phyloP scores from a whole-genome alignment of 2,113 vertebrate genomes.

The Psittacara wagleri region DNA sequence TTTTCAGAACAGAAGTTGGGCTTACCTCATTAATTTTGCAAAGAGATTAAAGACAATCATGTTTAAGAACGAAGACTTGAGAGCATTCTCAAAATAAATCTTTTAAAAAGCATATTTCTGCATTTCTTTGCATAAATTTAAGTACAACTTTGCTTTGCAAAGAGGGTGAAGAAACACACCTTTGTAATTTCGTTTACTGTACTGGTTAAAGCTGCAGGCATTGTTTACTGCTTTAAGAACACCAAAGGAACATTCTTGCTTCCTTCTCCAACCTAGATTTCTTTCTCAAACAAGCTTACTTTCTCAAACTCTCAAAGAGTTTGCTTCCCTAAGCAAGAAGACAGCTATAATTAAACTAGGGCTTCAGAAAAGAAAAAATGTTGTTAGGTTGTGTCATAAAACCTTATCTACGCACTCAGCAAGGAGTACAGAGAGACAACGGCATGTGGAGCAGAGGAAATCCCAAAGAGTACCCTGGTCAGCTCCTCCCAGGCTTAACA shows the following conservation, averaged over 20 bases:
- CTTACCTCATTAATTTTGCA: neutral
- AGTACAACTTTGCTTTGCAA: neutral
- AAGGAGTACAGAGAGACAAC: neutral
- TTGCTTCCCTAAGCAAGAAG: neutral
- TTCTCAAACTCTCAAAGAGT: neutral
- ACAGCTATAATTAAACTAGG: neutral
- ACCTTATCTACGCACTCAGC: neutral
- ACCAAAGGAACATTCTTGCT: neutral
- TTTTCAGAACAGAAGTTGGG: neutral
- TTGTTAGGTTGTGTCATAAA: neutral
- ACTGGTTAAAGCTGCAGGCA: neutral
- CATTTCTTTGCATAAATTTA: neutral
- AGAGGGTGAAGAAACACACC: neutral
- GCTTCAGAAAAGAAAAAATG: neutral
- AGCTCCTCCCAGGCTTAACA: neutral
- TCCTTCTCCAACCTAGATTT: neutral
- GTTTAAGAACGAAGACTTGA: neutral
- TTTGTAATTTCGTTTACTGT: neutral
- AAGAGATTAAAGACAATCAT: neutral
- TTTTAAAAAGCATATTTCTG: neutral
- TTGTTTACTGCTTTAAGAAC: neutral
- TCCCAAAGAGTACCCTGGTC: neutral
- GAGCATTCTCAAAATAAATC: fast-evolving
- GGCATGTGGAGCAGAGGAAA: neutral
- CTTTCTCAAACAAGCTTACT: neutral